Evolutionary conservation across 2,113 vertebrate species (phyloP), one percentile per base, ranked within the genome.

Genomic region (Phaethon lepturus): DNA sequence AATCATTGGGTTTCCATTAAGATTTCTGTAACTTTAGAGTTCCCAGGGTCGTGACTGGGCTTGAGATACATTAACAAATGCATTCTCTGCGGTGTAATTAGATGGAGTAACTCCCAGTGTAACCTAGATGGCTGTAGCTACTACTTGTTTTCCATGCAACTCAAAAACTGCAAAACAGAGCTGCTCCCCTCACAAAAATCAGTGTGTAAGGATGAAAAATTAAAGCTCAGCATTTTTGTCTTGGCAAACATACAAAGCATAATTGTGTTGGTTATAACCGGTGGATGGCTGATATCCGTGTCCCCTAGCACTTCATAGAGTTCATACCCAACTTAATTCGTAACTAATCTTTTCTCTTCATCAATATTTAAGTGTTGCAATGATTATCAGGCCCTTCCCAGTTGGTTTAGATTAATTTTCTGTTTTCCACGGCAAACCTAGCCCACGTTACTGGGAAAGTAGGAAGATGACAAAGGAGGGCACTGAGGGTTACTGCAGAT

Each of bases 91-190:
- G 18, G 20, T 93, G 45, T 86, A 96, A 96, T 96, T 97, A 96
- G 38, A 86, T n/a, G 29, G 47, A 53, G 47, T 53, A 53, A 19
- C 53, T 53, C 31, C 23, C 17, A 44, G 6, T 24, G 38, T 19
- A 35, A 49, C 26, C 64, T 40, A 59, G 53, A 49, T 1, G 2
- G 50, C 66, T 59, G 82, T 64, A 92, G 66, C 92, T 93, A 90
- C 50, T 83, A 72, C 64, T 92, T 96, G 95, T 87, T 67, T 87
- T 28, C 74, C 58, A 81, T 79, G 89, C 47, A 73, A 76, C 66
- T 94, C 44, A 52, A 86, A 94, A 91, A 71, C 77, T 92, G 88
- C 79, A 91, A 95, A 94, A 94, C 68, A 95, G 89, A 93, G 79
- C 56, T 81, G 29, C 23, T 88, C n/a, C n/a, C 14, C 38, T 86